These are phyloP conservation scores for Bombus balteatus DNA, from an alignment of 1,140 invertebrate species.

Conservation along the genomic window DNA sequence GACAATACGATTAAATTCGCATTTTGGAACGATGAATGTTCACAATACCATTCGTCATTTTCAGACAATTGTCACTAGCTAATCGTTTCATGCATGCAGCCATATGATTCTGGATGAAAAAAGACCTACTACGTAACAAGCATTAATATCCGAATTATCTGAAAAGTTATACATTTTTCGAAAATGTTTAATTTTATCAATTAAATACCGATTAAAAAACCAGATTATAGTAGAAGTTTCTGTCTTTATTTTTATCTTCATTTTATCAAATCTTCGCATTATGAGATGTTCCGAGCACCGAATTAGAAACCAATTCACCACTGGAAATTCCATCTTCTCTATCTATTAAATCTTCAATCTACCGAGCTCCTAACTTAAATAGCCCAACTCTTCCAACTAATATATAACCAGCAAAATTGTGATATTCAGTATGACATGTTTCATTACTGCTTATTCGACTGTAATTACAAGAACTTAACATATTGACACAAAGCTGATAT, in stretches of 20 bases:
- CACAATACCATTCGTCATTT: background rate
- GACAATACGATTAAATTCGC: constrained; percentile 10
- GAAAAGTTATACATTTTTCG: background rate
- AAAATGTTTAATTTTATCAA: background rate
- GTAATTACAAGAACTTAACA: too few species aligned
- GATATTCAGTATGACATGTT: too few species aligned
- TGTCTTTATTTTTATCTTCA: background rate
- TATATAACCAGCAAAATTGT: background rate
- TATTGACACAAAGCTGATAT: too few species aligned
- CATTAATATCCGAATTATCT: background rate
- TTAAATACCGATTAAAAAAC: background rate
- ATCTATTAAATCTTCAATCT: background rate
- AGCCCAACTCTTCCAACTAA: background rate
- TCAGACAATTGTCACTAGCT: background rate
- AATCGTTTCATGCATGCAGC: background rate
- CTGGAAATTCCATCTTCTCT: background rate
- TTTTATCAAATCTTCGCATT: background rate
- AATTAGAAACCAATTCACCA: constrained; percentile 6
- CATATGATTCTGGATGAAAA: background rate
- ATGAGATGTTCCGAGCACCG: background rate
- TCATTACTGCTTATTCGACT: too few species aligned
- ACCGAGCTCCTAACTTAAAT: background rate
- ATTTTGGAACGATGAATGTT: background rate
- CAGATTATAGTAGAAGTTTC: background rate
- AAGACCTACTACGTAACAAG: too few species aligned